A percentile compares a stretch with the other conserved stretches of the same genome.
Conservation (phyloP, 2,888 invertebrate species). For the Candidula unifasciata region DNA sequence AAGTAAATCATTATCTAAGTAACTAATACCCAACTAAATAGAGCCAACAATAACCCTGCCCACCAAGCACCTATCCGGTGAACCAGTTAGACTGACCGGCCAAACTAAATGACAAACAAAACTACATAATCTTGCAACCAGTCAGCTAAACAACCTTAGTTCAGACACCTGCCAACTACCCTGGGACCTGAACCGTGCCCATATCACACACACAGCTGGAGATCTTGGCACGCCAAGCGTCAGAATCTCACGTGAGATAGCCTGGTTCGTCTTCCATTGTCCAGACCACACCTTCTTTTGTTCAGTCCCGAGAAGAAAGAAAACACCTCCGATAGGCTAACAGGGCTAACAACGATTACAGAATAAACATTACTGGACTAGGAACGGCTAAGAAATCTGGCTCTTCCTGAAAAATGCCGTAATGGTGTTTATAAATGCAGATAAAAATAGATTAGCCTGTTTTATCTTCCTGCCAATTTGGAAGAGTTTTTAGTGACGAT, state of each 20-base stretch:
- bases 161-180: no score
- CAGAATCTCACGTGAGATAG: slow-evolving; percentile 24
- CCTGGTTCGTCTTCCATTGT: slow-evolving; percentile 1
- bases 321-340: neutral
- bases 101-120: no score
- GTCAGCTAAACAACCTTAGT: no score
- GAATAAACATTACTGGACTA: slow-evolving; percentile 18
- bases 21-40: no score
- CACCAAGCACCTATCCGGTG: no score
- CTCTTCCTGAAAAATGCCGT: slow-evolving; percentile 6
- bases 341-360: slow-evolving; percentile 15
- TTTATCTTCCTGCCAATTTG: neutral
- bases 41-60: no score
- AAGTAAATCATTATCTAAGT: no score
- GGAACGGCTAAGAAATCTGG: slow-evolving; percentile 26
- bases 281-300: neutral
- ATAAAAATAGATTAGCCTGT: slow-evolving; percentile 26
- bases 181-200: no score
- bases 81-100: no score
- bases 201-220: neutral
- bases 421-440: slow-evolving; percentile 30
- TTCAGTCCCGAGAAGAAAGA: neutral
- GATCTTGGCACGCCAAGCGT: neutral
- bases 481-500: neutral
- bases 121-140: no score